These are phyloP conservation scores for Saccostrea glomerata DNA, from an alignment of 1,140 invertebrate genomes.

Conservation along the genomic window DNA sequence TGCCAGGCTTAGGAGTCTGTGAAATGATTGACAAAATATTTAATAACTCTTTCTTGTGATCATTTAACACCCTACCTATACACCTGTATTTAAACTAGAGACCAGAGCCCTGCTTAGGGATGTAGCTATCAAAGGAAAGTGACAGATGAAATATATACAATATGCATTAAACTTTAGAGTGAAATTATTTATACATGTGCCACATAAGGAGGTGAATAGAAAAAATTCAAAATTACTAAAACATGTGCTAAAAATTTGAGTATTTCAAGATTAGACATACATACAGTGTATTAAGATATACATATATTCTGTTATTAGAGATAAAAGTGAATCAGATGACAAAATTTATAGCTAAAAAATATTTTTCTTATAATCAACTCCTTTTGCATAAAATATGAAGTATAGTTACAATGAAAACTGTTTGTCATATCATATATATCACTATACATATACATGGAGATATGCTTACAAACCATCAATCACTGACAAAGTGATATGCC, in stretches of 20 bases:
- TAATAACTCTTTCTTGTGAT: conserved; percentile 1
- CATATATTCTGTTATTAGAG: background rate
- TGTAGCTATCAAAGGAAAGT: background rate
- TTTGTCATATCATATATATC: too few relatives aligned
- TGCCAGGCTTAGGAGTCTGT: background rate
- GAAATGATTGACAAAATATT: background rate
- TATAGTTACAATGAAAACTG: too few relatives aligned
- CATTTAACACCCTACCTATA: background rate
- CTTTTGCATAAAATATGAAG: too few relatives aligned
- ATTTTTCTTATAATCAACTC: conserved; percentile 3
- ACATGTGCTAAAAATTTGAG: background rate
- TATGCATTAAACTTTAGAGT: background rate
- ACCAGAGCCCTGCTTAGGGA: too few relatives aligned
- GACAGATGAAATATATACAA: background rate
- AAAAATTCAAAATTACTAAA: background rate
- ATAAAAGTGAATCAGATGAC: background rate
- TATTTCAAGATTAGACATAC: background rate
- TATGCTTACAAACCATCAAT: too few relatives aligned
- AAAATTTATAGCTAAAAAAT: background rate
- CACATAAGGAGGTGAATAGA: background rate
- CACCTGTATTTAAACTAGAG: background rate
- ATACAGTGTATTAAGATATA: background rate
- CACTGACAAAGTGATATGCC: too few relatives aligned
- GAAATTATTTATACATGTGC: background rate
- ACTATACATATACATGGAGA: too few relatives aligned